These are phyloP conservation scores for Tenthredo amoena DNA, from an alignment of 2,888 invertebrate genomes.

Conservation along the genomic window DNA sequence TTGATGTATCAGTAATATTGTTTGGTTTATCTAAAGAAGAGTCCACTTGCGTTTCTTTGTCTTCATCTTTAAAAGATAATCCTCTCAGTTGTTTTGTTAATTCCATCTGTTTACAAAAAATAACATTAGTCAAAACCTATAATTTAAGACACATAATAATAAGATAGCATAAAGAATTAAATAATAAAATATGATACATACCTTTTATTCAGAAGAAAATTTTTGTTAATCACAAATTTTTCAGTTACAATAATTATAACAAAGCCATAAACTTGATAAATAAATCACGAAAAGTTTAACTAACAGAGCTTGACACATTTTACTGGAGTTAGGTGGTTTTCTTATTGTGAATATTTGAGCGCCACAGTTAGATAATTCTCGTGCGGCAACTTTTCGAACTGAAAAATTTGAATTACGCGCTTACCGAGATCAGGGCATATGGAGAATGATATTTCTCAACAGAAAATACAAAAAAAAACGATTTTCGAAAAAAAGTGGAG, in stretches of 20 bases:
- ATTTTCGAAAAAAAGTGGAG: too few species aligned
- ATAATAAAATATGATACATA: not conserved
- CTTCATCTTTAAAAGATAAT: not conserved
- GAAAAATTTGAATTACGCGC: conserved; percentile 18
- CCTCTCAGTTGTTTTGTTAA: not conserved
- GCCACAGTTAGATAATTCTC: conserved; percentile 17
- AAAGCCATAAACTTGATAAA: not conserved
- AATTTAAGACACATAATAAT: not conserved
- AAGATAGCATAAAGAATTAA: not conserved
- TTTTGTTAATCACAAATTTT: not conserved
- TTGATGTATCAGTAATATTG: not conserved
- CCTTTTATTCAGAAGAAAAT: fast-evolving
- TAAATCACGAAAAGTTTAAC: not conserved
- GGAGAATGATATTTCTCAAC: too few species aligned
- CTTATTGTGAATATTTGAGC: not conserved
- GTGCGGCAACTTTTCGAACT: conserved; percentile 21
- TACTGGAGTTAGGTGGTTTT: not conserved
- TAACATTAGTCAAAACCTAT: not conserved
- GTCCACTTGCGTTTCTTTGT: not conserved
- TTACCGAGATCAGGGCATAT: conserved; percentile 18
- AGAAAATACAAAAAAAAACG: too few species aligned
- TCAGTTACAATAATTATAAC: not conserved
- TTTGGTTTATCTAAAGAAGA: not conserved
- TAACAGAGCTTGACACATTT: not conserved
- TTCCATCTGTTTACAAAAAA: not conserved